These are phyloP conservation scores for Halcyon smyrnensis DNA, from an alignment of 2,797 vertebrate species.

Conservation along the genomic window DNA sequence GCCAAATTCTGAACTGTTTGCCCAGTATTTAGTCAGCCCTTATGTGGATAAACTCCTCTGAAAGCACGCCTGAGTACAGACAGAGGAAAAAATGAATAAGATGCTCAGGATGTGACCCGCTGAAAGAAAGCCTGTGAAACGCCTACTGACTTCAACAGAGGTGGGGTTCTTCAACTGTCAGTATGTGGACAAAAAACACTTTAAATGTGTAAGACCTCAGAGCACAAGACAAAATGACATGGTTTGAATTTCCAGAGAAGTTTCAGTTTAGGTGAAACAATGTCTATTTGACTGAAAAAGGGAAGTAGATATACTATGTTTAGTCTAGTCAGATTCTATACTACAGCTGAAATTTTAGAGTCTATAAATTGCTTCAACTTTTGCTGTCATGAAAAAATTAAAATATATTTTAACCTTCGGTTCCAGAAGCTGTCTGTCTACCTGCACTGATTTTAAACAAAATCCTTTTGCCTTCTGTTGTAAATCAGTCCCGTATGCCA, in stretches of 20 bases:
- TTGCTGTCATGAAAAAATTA: not conserved
- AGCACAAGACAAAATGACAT: not conserved
- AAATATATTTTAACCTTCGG: not conserved
- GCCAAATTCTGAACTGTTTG: slow-evolving; percentile 37
- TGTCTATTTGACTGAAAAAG: not conserved
- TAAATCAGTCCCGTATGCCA: not conserved
- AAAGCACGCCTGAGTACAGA: not conserved
- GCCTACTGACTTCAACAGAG: not conserved
- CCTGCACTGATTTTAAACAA: not conserved
- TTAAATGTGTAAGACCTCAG: not conserved
- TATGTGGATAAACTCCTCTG: not conserved
- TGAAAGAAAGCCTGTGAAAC: not conserved
- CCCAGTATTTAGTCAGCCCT: slow-evolving; percentile 23
- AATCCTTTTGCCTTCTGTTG: not conserved
- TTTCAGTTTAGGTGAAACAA: not conserved
- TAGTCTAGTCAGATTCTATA: not conserved
- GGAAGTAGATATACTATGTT: not conserved
- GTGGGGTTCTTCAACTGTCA: not conserved
- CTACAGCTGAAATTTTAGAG: not conserved
- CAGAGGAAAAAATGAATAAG: slow-evolving; percentile 38
- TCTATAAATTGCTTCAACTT: not conserved
- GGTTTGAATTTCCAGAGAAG: not conserved
- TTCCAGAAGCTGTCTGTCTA: not conserved
- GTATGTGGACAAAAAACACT: not conserved
- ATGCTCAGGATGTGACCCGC: not conserved